Conservation (phyloP, 1,140 invertebrate species). For the Laodelphax striatellus region DNA sequence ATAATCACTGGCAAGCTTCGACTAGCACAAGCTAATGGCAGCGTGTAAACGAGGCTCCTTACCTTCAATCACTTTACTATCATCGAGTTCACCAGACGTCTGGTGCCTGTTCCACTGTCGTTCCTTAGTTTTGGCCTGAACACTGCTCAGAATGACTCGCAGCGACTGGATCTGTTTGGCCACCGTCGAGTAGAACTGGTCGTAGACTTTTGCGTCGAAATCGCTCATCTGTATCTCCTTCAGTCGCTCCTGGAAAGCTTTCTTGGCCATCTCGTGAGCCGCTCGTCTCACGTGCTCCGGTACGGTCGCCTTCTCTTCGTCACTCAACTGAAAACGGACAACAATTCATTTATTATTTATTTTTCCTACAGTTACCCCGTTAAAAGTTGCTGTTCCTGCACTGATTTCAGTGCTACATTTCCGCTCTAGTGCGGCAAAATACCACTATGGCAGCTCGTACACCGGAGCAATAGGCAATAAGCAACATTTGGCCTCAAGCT, state of each 20-base stretch:
- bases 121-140: constrained; percentile 88
- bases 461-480: too few relatives aligned
- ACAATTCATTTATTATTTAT: too few relatives aligned
- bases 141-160: constrained; percentile 45
- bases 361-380: too few relatives aligned
- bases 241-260: constrained; percentile 78
- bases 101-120: constrained; percentile 86
- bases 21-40: too few relatives aligned
- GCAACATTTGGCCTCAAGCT: too few relatives aligned
- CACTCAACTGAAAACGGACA: constrained; percentile 62
- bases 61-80: constrained; percentile 90
- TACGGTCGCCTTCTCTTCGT: constrained; percentile 80
- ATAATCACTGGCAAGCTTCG: too few relatives aligned
- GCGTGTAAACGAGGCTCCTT: constrained; percentile 16
- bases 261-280: constrained; percentile 83
- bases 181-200: constrained; percentile 67
- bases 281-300: constrained; percentile 81
- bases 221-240: constrained; percentile 91
- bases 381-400: too few relatives aligned
- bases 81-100: constrained; percentile 90
- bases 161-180: constrained; percentile 56
- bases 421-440: too few relatives aligned
- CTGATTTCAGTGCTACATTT: too few relatives aligned
- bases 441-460: too few relatives aligned
- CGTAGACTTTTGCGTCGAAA: constrained; percentile 82